Conservation (phyloP, 2,797 vertebrate genomes). For the Acridotheres tristis region DNA sequence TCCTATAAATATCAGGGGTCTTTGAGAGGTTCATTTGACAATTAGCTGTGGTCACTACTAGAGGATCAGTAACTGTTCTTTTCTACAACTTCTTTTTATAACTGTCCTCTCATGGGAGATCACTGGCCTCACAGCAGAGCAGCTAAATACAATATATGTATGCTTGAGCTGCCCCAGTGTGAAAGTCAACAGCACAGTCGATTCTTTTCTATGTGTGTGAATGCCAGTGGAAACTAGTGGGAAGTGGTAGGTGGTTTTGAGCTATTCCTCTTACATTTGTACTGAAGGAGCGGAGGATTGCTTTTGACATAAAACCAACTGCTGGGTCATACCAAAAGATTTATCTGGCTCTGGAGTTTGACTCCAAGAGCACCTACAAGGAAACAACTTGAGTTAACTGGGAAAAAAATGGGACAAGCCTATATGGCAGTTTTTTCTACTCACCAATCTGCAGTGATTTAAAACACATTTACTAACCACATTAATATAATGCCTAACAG, state of each 20-base stretch:
- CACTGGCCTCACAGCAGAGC: background rate
- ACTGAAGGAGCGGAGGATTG: background rate
- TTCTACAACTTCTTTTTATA: background rate
- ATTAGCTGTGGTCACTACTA: background rate
- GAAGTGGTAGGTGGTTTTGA: background rate
- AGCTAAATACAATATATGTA: background rate
- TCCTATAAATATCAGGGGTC: background rate
- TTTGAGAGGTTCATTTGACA: background rate
- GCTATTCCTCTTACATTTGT: background rate
- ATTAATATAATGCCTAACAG: background rate
- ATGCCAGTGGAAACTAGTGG: background rate
- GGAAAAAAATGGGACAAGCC: background rate
- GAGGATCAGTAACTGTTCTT: background rate
- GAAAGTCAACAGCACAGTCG: background rate
- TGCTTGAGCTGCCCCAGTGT: background rate
- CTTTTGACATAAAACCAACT: background rate
- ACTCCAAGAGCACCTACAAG: background rate
- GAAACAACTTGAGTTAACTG: background rate
- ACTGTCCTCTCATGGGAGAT: background rate
- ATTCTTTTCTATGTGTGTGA: background rate
- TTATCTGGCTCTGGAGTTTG: background rate
- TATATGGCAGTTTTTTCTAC: background rate
- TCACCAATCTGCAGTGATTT: background rate
- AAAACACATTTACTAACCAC: background rate
- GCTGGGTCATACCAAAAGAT: background rate